Evolutionary conservation across 2,113 vertebrate species (phyloP).

Genomic region (Sakesphorus luctuosus): DNA sequence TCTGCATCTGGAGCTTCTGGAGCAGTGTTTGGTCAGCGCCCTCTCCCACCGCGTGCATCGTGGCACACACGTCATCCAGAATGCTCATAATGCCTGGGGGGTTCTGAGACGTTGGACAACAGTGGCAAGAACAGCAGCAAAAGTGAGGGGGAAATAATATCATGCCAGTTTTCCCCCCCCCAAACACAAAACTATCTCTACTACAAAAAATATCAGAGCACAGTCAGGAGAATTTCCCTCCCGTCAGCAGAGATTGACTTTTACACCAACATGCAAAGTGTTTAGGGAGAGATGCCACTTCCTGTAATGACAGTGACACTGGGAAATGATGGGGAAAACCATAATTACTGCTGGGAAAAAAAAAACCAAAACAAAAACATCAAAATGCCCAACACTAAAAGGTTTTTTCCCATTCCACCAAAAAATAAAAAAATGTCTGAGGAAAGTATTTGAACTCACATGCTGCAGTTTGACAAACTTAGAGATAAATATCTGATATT

Average conservation of each 20-base stretch:
- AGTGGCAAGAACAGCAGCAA: background rate
- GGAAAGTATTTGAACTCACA: background rate
- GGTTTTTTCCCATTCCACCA: background rate
- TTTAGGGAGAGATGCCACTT: background rate
- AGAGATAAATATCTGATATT: background rate
- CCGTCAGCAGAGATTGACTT: background rate
- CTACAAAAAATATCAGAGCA: background rate
- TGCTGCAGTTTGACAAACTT: background rate
- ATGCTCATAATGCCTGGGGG: conserved; percentile 97
- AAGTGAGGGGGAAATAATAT: background rate
- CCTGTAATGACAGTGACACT: background rate
- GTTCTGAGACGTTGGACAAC: conserved; percentile 74
- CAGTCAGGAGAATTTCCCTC: background rate
- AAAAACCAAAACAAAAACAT: background rate
- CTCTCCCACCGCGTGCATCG: conserved; percentile 96
- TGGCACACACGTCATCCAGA: conserved; percentile 96
- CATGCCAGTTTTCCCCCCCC: too few relatives aligned
- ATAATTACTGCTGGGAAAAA: background rate
- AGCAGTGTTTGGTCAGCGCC: conserved; percentile 97
- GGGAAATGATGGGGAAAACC: background rate
- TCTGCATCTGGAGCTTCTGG: conserved; percentile 94
- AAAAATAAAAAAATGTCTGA: background rate
- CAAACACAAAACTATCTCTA: background rate
- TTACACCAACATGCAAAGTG: background rate
- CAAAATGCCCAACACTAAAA: background rate